These are phyloP conservation scores for Mimachlamys varia DNA, from an alignment of 2,888 invertebrate species.

Conservation along the genomic window DNA sequence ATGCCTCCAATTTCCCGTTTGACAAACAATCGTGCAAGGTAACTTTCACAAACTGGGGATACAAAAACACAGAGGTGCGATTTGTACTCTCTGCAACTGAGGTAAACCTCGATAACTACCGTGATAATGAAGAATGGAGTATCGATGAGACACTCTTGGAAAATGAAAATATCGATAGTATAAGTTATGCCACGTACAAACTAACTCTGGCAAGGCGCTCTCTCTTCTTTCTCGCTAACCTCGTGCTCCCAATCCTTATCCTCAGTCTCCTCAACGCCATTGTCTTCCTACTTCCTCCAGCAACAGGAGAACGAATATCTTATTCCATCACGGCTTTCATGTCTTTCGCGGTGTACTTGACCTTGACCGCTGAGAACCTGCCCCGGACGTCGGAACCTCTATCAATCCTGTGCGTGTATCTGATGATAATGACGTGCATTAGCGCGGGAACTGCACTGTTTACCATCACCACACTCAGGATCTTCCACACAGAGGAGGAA, in stretches of 20 bases:
- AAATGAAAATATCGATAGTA: neutral
- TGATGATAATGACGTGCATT: constrained; percentile 47
- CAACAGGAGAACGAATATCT: constrained; percentile 48
- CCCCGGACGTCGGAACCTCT: constrained; percentile 48
- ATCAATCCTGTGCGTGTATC: constrained; percentile 47
- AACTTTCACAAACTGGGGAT: constrained; percentile 51
- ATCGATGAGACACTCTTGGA: constrained; percentile 25
- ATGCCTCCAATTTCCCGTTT: constrained; percentile 47
- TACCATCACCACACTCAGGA: constrained; percentile 47
- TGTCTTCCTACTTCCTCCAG: constrained; percentile 49
- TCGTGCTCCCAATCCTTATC: constrained; percentile 46
- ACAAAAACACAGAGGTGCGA: constrained; percentile 40
- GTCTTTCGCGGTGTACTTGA: constrained; percentile 49
- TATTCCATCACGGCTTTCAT: constrained; percentile 49
- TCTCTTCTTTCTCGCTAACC: constrained; percentile 42
- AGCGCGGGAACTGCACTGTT: constrained; percentile 48
- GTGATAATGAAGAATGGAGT: constrained; percentile 46
- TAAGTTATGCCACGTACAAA: constrained; percentile 38
- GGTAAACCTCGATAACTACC: constrained; percentile 40
- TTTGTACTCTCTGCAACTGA: neutral
- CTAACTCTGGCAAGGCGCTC: constrained; percentile 42
- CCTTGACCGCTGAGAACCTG: constrained; percentile 48
- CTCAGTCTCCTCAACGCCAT: constrained; percentile 46
- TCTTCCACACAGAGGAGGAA: constrained; percentile 45
- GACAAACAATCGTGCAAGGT: constrained; percentile 49